Evolutionary conservation across 1,140 invertebrate genomes (phyloP).

Genomic region (Drosophila melanica): DNA sequence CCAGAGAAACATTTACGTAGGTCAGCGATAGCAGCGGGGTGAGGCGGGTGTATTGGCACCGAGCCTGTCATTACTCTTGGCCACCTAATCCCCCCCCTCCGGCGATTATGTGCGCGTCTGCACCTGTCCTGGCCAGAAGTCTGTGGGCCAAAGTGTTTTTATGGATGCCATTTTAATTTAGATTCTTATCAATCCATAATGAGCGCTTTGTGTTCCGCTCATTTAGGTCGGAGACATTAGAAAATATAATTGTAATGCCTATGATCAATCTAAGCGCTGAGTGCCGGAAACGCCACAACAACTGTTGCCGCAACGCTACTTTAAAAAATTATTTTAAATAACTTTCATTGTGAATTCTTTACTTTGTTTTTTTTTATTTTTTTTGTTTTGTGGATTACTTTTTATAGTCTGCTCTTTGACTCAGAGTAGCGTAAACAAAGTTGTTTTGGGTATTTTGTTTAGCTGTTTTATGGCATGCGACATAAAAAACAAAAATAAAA

Average conservation of each 20-base stretch:
- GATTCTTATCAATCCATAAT: conserved; percentile 78
- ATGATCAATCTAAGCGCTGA: conserved; percentile 24
- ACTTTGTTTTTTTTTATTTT: no score
- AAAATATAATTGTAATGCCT: conserved; percentile 68
- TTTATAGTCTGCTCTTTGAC: conserved; percentile 25
- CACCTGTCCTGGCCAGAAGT: conserved; percentile 48
- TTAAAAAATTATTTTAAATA: neutral
- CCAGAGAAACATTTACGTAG: conserved; percentile 35
- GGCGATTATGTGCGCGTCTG: conserved; percentile 18
- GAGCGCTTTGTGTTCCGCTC: conserved; percentile 61
- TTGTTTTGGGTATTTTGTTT: conserved; percentile 46
- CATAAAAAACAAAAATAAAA: conserved; percentile 21
- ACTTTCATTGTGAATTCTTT: neutral
- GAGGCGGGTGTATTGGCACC: neutral
- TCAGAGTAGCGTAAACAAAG: conserved; percentile 57
- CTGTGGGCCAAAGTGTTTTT: conserved; percentile 63
- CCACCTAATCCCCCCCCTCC: conserved; percentile 39
- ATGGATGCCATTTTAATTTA: conserved; percentile 81
- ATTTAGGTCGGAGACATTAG: conserved; percentile 65
- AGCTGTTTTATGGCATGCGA: conserved; percentile 57
- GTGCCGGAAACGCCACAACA: conserved; percentile 6
- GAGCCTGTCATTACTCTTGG: conserved; percentile 69
- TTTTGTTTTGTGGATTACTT: conserved; percentile 1
- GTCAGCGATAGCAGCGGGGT: neutral
- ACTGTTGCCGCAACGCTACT: neutral